phyloP scores from a whole-genome alignment of 2,113 vertebrate species.

The Lucifuga dentata region DNA sequence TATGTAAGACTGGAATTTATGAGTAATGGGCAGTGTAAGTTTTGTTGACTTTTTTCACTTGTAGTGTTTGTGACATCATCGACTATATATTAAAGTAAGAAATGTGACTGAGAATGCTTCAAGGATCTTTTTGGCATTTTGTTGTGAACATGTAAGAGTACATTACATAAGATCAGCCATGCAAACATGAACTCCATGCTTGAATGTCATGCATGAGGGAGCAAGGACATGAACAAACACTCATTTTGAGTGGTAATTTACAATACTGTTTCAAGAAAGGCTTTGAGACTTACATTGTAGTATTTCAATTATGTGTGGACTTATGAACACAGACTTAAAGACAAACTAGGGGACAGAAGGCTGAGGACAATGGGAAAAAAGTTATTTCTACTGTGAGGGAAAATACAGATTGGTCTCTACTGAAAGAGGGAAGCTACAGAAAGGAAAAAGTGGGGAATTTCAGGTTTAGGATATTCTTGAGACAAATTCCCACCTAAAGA shows the following conservation, averaged over 20 bases:
- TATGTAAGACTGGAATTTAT: too few species aligned
- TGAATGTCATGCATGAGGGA: conserved; percentile 68
- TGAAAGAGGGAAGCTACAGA: not conserved
- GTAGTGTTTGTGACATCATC: too few species aligned
- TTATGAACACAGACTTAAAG: not conserved
- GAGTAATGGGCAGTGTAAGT: too few species aligned
- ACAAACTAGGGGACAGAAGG: conserved; percentile 7
- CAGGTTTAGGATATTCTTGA: conserved; percentile 39
- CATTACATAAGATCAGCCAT: conserved; percentile 62
- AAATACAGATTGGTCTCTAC: conserved; percentile 5
- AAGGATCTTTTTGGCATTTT: not conserved
- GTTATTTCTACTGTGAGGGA: not conserved
- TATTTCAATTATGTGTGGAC: conserved; percentile 1
- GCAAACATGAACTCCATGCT: conserved; percentile 73
- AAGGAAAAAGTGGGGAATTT: conserved; percentile 15
- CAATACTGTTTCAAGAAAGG: too few species aligned
- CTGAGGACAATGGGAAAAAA: not conserved
- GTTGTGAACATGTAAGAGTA: conserved; percentile 16
- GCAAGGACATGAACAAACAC: conserved; percentile 23
- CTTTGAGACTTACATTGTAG: not conserved
- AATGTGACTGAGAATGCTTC: not conserved
- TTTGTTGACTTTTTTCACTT: too few species aligned
- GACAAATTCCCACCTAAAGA: conserved; percentile 53
- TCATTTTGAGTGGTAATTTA: conserved; percentile 7
- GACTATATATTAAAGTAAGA: not conserved